Percentiles rank a stretch among this genome's conserved stretches.
Evolutionary conservation across 1,140 invertebrate species (phyloP).

Genomic region (Apolygus lucorum): DNA sequence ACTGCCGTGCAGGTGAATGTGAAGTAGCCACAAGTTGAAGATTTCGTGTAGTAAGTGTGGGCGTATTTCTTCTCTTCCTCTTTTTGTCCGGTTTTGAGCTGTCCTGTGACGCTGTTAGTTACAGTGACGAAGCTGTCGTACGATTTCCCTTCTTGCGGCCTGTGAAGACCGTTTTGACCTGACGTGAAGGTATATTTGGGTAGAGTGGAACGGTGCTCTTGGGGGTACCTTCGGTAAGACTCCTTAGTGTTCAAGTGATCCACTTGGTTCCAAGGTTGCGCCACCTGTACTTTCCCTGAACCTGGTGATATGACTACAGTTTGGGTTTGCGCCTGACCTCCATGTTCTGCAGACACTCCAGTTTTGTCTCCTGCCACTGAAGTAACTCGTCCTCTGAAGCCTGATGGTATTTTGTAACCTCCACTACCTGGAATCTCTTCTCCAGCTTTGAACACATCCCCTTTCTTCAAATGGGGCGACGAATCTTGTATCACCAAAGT

Average conservation of each 20-base stretch:
- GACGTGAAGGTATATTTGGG: slow-evolving; percentile 15
- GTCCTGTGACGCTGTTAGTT: slow-evolving; percentile 65
- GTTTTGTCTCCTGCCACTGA: slow-evolving; percentile 51
- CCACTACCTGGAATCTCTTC: slow-evolving; percentile 50
- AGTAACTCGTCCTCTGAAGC: slow-evolving; percentile 55
- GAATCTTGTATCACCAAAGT: slow-evolving; percentile 38
- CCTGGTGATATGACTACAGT: slow-evolving; percentile 50
- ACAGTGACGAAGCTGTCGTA: slow-evolving; percentile 55
- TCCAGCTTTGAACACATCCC: slow-evolving; percentile 50
- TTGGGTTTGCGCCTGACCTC: slow-evolving; percentile 53
- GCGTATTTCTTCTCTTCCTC: slow-evolving; percentile 48
- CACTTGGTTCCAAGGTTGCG: background rate
- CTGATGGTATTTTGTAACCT: slow-evolving; percentile 54
- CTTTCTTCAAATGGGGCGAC: slow-evolving; percentile 36
- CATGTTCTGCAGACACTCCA: slow-evolving; percentile 44
- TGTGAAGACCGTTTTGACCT: slow-evolving; percentile 7
- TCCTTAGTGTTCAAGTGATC: background rate
- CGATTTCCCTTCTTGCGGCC: slow-evolving; percentile 13
- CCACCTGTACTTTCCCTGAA: slow-evolving; percentile 42
- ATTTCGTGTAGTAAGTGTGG: slow-evolving; percentile 74
- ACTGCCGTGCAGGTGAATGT: slow-evolving; percentile 73
- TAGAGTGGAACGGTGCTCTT: background rate
- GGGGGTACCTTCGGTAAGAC: background rate
- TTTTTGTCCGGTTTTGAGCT: slow-evolving; percentile 46
- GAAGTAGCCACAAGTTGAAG: slow-evolving; percentile 74